phyloP scores from a whole-genome alignment of 2,888 invertebrate species.

The Plagodis pulveraria region DNA sequence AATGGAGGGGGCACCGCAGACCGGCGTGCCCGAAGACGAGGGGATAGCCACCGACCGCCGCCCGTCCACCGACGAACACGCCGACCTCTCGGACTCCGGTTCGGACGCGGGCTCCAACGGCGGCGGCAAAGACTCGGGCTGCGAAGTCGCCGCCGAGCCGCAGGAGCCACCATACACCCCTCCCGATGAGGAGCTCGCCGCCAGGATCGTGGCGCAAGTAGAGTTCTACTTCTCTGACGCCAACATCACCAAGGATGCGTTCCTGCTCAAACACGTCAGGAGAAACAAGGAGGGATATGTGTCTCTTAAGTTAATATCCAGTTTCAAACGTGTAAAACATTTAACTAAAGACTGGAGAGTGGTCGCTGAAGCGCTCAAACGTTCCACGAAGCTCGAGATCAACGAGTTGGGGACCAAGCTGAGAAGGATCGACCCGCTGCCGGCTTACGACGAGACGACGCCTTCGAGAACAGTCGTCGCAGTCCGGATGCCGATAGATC shows the following conservation, averaged over 20 bases:
- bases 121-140: conserved; percentile 88
- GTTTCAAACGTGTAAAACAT: conserved; percentile 97
- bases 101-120: conserved; percentile 86
- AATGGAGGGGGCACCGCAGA: conserved; percentile 71
- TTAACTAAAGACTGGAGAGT: conserved; percentile 97
- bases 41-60: conserved; percentile 79
- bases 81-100: conserved; percentile 88
- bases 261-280: conserved; percentile 96
- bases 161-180: conserved; percentile 87
- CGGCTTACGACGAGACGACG: conserved; percentile 96
- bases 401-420: conserved; percentile 96
- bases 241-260: conserved; percentile 97
- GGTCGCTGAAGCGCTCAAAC: conserved; percentile 93
- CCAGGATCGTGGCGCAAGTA: conserved; percentile 93
- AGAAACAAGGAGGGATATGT: conserved; percentile 98
- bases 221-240: conserved; percentile 98
- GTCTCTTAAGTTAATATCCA: conserved; percentile 96
- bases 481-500: conserved; percentile 93
- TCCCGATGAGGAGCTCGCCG: conserved; percentile 91
- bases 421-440: conserved; percentile 92
- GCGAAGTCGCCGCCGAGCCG: conserved; percentile 84
- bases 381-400: conserved; percentile 92
- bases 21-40: conserved; percentile 73
- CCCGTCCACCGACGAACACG: conserved; percentile 85
- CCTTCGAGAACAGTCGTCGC: conserved; percentile 96